These are phyloP conservation scores for Apotomis betuletana DNA, from an alignment of 2,888 invertebrate genomes.

Conservation along the genomic window DNA sequence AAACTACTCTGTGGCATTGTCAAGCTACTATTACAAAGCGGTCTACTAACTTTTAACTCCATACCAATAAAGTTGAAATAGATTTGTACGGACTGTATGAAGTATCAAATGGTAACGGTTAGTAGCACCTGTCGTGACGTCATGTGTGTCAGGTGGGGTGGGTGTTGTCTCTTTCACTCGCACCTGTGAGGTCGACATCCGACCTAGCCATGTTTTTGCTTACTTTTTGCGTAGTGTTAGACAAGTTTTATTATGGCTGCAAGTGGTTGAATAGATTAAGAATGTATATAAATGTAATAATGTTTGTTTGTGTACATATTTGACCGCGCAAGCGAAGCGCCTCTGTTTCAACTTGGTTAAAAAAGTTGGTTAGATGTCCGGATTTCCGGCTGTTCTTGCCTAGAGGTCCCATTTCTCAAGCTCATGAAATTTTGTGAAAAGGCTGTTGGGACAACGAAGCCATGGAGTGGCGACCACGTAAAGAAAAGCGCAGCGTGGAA, in stretches of 20 bases:
- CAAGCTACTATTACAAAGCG: not conserved
- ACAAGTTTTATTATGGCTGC: not conserved
- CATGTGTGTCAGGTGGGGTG: conserved; percentile 64
- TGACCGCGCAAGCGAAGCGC: no score
- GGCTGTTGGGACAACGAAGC: no score
- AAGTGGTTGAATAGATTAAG: not conserved
- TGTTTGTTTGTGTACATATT: conserved; percentile 6
- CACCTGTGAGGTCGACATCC: conserved; percentile 42
- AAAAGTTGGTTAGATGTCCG: no score
- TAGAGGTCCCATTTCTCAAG: no score
- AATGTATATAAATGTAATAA: not conserved
- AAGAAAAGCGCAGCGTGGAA: no score
- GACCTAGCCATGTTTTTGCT: conserved; percentile 9
- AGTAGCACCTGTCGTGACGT: conserved; percentile 62
- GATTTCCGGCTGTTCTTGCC: no score
- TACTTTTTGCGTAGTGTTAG: not conserved
- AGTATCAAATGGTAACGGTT: conserved; percentile 54
- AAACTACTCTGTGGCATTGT: conserved; percentile 12
- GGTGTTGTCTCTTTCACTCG: conserved; percentile 47
- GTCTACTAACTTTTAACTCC: not conserved
- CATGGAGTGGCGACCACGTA: no score
- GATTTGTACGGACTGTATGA: not conserved
- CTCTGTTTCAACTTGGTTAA: no score
- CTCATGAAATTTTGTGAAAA: no score
- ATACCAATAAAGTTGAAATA: not conserved